phyloP scores from a whole-genome alignment of 2,797 vertebrate species.

The Mormyrops boulengeri region DNA sequence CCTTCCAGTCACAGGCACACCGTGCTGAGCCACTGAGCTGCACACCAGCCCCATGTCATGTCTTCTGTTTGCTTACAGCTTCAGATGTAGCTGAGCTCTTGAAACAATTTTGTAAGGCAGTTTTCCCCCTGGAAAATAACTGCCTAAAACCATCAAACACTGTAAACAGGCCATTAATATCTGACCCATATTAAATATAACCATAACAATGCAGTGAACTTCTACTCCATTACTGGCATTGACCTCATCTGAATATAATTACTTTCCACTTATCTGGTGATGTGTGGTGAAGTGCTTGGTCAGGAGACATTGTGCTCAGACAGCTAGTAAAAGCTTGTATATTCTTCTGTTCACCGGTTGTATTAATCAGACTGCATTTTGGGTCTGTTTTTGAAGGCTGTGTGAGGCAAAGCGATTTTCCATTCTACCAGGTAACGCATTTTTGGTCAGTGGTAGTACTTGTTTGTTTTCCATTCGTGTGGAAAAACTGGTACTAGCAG shows the following conservation, averaged over 20 bases:
- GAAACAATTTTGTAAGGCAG: neutral
- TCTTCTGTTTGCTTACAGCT: neutral
- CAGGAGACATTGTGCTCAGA: neutral
- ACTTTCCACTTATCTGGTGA: slow-evolving; percentile 11
- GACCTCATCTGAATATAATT: slow-evolving; percentile 28
- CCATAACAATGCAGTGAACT: slow-evolving; percentile 25
- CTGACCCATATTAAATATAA: slow-evolving; percentile 6
- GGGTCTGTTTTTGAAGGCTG: neutral
- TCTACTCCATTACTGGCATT: slow-evolving; percentile 17
- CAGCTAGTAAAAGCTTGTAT: neutral
- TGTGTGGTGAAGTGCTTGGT: slow-evolving; percentile 34
- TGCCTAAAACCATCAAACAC: slow-evolving; percentile 15
- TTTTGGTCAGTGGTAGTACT: neutral
- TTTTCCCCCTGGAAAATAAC: neutral
- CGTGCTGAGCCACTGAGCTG: neutral
- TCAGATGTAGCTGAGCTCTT: neutral
- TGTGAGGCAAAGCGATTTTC: neutral
- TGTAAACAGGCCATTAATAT: slow-evolving; percentile 30
- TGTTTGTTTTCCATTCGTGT: neutral
- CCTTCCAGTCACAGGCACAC: neutral
- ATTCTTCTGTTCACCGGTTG: neutral
- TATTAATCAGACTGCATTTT: neutral
- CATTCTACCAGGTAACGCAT: neutral
- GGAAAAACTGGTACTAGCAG: neutral
- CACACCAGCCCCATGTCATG: neutral